These are phyloP conservation scores for Atopsyche davidsoni DNA, from an alignment of 1,140 invertebrate genomes.

Conservation along the genomic window DNA sequence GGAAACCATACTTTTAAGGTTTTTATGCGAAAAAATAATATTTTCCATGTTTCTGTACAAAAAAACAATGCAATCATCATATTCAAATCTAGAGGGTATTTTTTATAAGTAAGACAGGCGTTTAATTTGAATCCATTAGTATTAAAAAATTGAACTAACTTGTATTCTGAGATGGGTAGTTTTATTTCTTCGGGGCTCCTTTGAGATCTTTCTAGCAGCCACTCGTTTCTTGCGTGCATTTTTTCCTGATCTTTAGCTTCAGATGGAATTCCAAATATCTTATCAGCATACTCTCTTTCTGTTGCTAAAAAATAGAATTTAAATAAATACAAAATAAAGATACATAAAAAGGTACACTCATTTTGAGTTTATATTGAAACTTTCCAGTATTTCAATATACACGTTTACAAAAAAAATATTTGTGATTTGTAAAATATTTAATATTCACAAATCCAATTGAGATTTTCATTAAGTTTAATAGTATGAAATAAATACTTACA, in stretches of 20 bases:
- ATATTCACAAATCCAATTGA: no score
- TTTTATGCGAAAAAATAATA: not conserved
- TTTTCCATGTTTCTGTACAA: not conserved
- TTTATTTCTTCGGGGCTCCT: slow-evolving; percentile 30
- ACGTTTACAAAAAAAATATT: not conserved
- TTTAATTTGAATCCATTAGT: not conserved
- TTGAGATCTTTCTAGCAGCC: slow-evolving; percentile 17
- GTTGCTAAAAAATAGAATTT: slow-evolving; percentile 10
- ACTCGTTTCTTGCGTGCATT: slow-evolving; percentile 10
- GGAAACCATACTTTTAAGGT: no score
- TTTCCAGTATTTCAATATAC: not conserved
- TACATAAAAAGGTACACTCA: not conserved
- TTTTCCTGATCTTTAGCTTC: slow-evolving; percentile 16
- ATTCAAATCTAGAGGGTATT: not conserved
- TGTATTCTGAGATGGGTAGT: slow-evolving; percentile 35
- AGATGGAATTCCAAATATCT: slow-evolving; percentile 16
- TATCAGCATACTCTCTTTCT: slow-evolving; percentile 14
- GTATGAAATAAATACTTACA: not conserved
- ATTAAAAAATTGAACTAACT: slow-evolving; percentile 29
- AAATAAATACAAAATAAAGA: not conserved
- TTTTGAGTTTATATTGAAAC: not conserved
- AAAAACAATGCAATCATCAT: not conserved
- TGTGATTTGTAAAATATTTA: not conserved
- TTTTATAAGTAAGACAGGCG: not conserved
- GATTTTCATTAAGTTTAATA: not conserved